Evolutionary conservation across 2,113 vertebrate species (phyloP).

Genomic region (Stigmatopora argus): DNA sequence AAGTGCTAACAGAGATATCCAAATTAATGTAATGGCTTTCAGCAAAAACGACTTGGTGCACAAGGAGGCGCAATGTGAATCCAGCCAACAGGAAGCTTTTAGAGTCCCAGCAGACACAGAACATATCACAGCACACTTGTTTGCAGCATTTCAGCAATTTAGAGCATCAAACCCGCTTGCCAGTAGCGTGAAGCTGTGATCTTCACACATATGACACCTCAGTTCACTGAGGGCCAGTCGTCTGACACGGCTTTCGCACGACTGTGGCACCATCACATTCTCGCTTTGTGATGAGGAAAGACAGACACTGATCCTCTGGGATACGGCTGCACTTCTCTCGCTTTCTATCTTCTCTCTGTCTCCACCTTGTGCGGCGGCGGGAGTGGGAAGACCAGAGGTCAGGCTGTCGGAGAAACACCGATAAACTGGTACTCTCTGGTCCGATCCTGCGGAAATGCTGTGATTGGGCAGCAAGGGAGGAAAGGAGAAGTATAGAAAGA

Average conservation of each 20-base stretch:
- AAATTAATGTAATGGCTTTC: neutral
- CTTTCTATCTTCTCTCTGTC: conserved; percentile 30
- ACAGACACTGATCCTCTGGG: conserved; percentile 65
- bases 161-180: conserved; percentile 56
- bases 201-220: conserved; percentile 68
- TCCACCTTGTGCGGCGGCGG: conserved; percentile 33
- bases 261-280: conserved; percentile 59
- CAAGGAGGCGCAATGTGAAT: neutral
- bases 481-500: neutral
- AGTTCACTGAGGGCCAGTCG: conserved; percentile 51
- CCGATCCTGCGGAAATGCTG: conserved; percentile 47
- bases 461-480: conserved; percentile 37
- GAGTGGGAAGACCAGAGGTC: conserved; percentile 34
- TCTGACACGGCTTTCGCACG: conserved; percentile 28
- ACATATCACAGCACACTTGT: conserved; percentile 52
- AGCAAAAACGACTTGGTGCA: neutral
- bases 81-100: conserved; percentile 33
- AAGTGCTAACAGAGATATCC: neutral
- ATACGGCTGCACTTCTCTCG: conserved; percentile 43
- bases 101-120: conserved; percentile 23
- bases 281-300: conserved; percentile 65
- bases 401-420: conserved; percentile 40
- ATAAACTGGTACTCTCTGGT: conserved; percentile 47
- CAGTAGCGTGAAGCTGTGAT: conserved; percentile 57
- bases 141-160: conserved; percentile 54